Evolutionary conservation across 2,888 invertebrate genomes (phyloP).

Genomic region (Brenthis hecate): DNA sequence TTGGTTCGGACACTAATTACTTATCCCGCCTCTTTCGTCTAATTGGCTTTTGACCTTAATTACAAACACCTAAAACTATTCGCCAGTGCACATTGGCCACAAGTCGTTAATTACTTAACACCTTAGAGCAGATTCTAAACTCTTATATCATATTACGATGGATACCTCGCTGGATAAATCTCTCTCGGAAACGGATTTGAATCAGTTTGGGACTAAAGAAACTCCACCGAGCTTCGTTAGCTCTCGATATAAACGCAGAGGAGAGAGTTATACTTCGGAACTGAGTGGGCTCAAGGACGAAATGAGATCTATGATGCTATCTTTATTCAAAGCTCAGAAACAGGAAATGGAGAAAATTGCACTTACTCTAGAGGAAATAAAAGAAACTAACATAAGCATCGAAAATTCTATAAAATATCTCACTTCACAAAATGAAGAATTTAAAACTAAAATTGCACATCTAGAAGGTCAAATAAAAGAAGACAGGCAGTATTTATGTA

Average conservation of each 20-base stretch:
- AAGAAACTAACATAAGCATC: slow-evolving; percentile 33
- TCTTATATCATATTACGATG: slow-evolving; percentile 3
- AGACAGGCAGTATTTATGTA: slow-evolving; percentile 28
- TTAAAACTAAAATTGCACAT: slow-evolving; percentile 29
- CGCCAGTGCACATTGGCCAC: neutral
- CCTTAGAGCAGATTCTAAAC: neutral
- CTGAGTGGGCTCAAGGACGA: slow-evolving; percentile 26
- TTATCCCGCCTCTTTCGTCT: slow-evolving; percentile 2
- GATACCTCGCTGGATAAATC: slow-evolving; percentile 7
- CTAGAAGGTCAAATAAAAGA: slow-evolving; percentile 27
- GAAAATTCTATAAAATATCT: slow-evolving; percentile 34
- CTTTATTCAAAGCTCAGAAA: slow-evolving; percentile 5
- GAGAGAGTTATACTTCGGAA: neutral
- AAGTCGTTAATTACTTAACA: slow-evolving; percentile 3
- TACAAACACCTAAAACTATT: slow-evolving; percentile 1
- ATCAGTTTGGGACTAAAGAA: neutral
- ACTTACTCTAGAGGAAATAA: slow-evolving; percentile 26
- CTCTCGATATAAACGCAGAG: slow-evolving; percentile 15
- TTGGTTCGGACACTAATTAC: too few species aligned
- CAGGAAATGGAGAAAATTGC: slow-evolving; percentile 16
- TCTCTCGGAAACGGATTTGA: slow-evolving; percentile 2
- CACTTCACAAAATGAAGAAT: slow-evolving; percentile 33
- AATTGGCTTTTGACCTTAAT: slow-evolving; percentile 10
- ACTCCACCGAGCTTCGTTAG: slow-evolving; percentile 17
- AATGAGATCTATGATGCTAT: slow-evolving; percentile 24